Evolutionary conservation across 2,113 vertebrate genomes (phyloP), one percentile per base, ranked within the genome.

Genomic region (Phalacrocorax aristotelis): DNA sequence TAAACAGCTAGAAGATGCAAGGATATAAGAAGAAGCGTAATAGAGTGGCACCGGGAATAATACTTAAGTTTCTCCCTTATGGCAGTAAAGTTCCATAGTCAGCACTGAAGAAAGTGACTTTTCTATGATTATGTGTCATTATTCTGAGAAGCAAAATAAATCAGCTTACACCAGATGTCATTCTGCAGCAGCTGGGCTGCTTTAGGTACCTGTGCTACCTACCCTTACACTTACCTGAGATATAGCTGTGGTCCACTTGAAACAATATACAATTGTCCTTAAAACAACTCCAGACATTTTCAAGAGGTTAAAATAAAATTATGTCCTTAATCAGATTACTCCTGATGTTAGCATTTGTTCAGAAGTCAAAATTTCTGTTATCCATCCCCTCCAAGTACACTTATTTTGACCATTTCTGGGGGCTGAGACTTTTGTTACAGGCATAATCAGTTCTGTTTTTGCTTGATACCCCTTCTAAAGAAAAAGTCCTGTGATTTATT

Each of bases 401-500:
- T 44, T 85, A 13, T 44, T 91, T 87, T 58, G 30, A 78, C 32
- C 6, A 36, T 64, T 90, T 80, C 16, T 61, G 5, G 10, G 11
- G 7, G 26, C 11, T 66, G 46, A 71, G 65, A 70, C 15, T 75
- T 89, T 62, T 58, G 9, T 44, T 44, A 40, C 11, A 76, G 17
- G 20, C 10, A 0, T 66, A 79, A 68, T 93, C 36, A 78, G 34
- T 89, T 90, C 36, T 52, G 32, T 44, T 97, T 64, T 91, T 69
- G 11, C 23, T 93, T 78, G 14, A 89, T 90, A 94, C 10, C 34
- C 23, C 12, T 89, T 83, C 65, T 75, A 48, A 72, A 75, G 30
- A 55, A 90, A 87, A 84, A 42, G 22, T 65, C 36, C 11, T 58
- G 22, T 94, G 84, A 93, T 94, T 95, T 94, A 96, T 97, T 85